phyloP scores from a whole-genome alignment of 2,888 invertebrate genomes.

The Itoplectis maculator region DNA sequence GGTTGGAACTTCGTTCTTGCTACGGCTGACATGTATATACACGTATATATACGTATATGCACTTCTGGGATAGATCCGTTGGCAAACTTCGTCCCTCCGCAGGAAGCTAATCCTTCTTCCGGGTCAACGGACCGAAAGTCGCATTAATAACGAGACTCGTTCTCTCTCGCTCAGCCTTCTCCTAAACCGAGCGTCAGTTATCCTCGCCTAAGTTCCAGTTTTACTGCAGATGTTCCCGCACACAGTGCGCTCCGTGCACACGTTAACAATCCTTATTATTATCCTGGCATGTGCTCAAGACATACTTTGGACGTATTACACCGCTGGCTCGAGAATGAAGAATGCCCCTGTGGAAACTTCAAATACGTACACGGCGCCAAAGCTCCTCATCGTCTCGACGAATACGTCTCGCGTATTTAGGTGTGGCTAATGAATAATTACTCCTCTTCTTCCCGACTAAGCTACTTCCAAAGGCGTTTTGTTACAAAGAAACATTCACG shows the following conservation, averaged over 20 bases:
- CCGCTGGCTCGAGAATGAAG: constrained; percentile 15
- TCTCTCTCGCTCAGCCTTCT: constrained; percentile 8
- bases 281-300: constrained; percentile 44
- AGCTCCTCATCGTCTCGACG: constrained; percentile 16
- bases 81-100: constrained; percentile 57
- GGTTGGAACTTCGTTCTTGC: neutral
- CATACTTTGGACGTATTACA: constrained; percentile 35
- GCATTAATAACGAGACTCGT: constrained; percentile 66
- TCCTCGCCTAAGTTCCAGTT: constrained; percentile 30
- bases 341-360: constrained; percentile 27
- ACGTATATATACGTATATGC: constrained; percentile 4
- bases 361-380: constrained; percentile 25
- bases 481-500: neutral
- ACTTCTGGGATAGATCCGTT: constrained; percentile 32
- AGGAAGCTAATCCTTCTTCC: constrained; percentile 68
- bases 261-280: constrained; percentile 46
- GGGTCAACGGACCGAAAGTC: constrained; percentile 66
- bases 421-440: constrained; percentile 30
- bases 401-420: neutral
- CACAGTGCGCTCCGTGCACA: neutral
- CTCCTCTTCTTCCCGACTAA: neutral
- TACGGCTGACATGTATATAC: neutral
- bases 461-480: neutral
- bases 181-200: constrained; percentile 29
- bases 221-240: constrained; percentile 37